A percentile compares a stretch with the other conserved stretches of the same genome.
Evolutionary conservation across 2,113 vertebrate species (phyloP).

Genomic region (Prunella fulvescens): DNA sequence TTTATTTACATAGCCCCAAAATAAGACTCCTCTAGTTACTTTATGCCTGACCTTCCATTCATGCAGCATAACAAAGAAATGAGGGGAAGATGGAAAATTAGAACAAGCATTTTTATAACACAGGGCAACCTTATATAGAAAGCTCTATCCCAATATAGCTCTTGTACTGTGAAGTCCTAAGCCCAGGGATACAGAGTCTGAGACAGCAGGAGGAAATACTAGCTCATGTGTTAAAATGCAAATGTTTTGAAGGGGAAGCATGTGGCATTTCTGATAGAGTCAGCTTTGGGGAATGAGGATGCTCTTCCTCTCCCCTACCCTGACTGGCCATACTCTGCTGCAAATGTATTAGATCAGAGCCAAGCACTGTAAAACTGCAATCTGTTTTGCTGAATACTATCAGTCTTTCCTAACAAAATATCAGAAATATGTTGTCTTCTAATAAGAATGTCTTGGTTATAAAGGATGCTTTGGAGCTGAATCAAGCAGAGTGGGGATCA

Average conservation of each 20-base stretch:
- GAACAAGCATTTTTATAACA: background rate
- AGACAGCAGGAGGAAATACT: background rate
- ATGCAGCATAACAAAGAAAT: background rate
- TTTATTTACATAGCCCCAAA: background rate
- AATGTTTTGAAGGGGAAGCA: constrained; percentile 7
- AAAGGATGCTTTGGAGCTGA: background rate
- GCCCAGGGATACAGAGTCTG: background rate
- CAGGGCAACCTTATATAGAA: background rate
- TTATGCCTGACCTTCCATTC: background rate
- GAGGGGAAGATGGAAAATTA: background rate
- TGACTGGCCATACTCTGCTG: background rate
- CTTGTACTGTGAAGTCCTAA: background rate
- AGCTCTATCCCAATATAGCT: background rate
- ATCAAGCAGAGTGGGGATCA: background rate
- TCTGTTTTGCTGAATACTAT: background rate
- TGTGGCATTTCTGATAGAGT: background rate
- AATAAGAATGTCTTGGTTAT: background rate
- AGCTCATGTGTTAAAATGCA: background rate
- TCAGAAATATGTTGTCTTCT: background rate
- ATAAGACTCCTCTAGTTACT: background rate
- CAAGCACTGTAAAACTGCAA: background rate
- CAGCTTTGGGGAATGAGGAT: background rate
- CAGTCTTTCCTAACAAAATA: background rate
- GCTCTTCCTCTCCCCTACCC: background rate
- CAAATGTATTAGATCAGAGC: background rate